Conservation (phyloP, 2,113 vertebrate species). For the Paralichthys olivaceus region DNA sequence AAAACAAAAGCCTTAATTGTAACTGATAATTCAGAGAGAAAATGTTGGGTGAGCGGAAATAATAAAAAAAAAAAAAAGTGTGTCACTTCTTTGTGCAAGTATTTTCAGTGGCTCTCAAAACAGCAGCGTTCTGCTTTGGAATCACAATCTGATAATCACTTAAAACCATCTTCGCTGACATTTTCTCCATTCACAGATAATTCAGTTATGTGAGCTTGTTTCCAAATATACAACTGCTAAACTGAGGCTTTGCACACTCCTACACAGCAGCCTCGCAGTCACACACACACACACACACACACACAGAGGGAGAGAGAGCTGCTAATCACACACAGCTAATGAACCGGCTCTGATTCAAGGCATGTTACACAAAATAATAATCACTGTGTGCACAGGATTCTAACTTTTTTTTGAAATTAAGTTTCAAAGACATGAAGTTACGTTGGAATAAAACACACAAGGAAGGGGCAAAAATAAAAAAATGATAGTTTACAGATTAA, state of each 20-base stretch:
- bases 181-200: slow-evolving; percentile 30
- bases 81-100: slow-evolving; percentile 39
- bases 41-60: slow-evolving; percentile 9
- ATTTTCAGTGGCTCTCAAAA: slow-evolving; percentile 45
- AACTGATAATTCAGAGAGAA: not conserved
- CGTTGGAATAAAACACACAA: not conserved
- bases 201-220: slow-evolving; percentile 42
- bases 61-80: slow-evolving; percentile 28
- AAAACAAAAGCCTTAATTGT: slow-evolving; percentile 19
- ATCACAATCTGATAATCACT: slow-evolving; percentile 36
- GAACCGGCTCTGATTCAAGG: slow-evolving; percentile 77
- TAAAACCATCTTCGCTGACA: slow-evolving; percentile 24
- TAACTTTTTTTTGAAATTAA: not conserved
- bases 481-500: too few relatives aligned
- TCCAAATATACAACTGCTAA: slow-evolving; percentile 56
- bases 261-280: slow-evolving; percentile 53
- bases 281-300: slow-evolving; percentile 15
- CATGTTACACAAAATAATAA: not conserved
- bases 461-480: too few relatives aligned
- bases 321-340: slow-evolving; percentile 46
- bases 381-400: not conserved
- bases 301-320: too few relatives aligned
- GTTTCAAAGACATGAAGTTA: not conserved
- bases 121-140: slow-evolving; percentile 44
- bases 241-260: slow-evolving; percentile 58